Evolutionary conservation across 2,888 invertebrate species (phyloP).

Genomic region (Nephrotoma flavescens): DNA sequence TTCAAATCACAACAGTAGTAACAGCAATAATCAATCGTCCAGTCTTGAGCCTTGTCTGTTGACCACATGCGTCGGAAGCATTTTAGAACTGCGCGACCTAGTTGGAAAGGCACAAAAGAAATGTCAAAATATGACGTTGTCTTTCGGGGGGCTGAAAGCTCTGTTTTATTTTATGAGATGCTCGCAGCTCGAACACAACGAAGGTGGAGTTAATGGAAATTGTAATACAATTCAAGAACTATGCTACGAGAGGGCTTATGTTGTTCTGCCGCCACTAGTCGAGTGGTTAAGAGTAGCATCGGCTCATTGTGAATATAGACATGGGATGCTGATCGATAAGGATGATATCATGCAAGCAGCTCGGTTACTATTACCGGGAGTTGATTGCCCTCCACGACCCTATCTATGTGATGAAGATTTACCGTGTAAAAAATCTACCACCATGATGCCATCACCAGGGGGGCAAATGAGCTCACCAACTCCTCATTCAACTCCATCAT

Average conservation of each 20-base stretch:
- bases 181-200: conserved; percentile 63
- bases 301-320: conserved; percentile 68
- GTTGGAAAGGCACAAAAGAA: conserved; percentile 44
- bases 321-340: conserved; percentile 60
- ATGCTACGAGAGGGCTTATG: conserved; percentile 75
- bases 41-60: conserved; percentile 53
- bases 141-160: conserved; percentile 57
- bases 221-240: conserved; percentile 43
- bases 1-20: conserved; percentile 16
- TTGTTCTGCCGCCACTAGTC: conserved; percentile 76
- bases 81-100: conserved; percentile 61
- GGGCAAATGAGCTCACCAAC: not conserved
- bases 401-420: conserved; percentile 43
- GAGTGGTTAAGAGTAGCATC: conserved; percentile 78
- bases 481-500: not conserved
- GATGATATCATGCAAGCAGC: conserved; percentile 85
- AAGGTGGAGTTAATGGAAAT: conserved; percentile 27
- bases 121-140: conserved; percentile 33
- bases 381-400: conserved; percentile 73
- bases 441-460: conserved; percentile 16
- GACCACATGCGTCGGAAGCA: conserved; percentile 79
- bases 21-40: conserved; percentile 22
- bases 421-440: conserved; percentile 24
- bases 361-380: conserved; percentile 67
- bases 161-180: conserved; percentile 88